A percentile compares a stretch with the other conserved stretches of the same genome.
These are phyloP conservation scores for Anarsia innoxiella DNA, from an alignment of 2,888 invertebrate genomes.

Conservation along the genomic window DNA sequence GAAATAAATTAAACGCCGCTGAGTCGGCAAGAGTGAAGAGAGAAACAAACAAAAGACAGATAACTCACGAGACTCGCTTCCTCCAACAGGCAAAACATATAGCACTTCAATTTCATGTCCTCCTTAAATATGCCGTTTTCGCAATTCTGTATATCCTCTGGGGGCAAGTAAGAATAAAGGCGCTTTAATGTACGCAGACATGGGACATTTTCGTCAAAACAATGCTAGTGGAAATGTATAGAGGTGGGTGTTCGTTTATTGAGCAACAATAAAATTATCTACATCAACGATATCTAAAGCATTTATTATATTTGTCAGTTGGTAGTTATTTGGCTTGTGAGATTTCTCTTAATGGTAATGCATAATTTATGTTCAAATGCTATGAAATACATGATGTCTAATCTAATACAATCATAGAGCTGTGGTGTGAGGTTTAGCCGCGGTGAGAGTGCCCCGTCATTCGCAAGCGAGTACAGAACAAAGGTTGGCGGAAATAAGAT, in stretches of 20 bases:
- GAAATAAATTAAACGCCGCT: slow-evolving; percentile 44
- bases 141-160: slow-evolving; percentile 72
- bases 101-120: slow-evolving; percentile 71
- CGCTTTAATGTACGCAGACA: slow-evolving; percentile 56
- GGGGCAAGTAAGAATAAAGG: slow-evolving; percentile 62
- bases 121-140: slow-evolving; percentile 74
- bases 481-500: slow-evolving; percentile 52
- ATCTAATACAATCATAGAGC: too few relatives aligned
- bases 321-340: too few relatives aligned
- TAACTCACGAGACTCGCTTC: slow-evolving; percentile 69
- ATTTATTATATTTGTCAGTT: too few relatives aligned
- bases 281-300: too few relatives aligned
- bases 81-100: slow-evolving; percentile 71
- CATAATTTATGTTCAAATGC: too few relatives aligned
- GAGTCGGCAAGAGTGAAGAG: slow-evolving; percentile 34
- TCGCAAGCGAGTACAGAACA: slow-evolving; percentile 54
- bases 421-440: slow-evolving; percentile 28
- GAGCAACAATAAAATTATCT: slow-evolving; percentile 3
- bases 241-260: slow-evolving; percentile 12
- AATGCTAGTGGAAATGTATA: slow-evolving; percentile 24
- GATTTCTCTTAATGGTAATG: too few relatives aligned
- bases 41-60: slow-evolving; percentile 48
- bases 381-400: too few relatives aligned
- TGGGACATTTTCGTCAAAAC: slow-evolving; percentile 42
- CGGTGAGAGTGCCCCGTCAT: slow-evolving; percentile 51